Percentiles rank a stretch among this genome's conserved stretches.
Conservation (phyloP, 2,888 invertebrate genomes). For the Philereme transversata region DNA sequence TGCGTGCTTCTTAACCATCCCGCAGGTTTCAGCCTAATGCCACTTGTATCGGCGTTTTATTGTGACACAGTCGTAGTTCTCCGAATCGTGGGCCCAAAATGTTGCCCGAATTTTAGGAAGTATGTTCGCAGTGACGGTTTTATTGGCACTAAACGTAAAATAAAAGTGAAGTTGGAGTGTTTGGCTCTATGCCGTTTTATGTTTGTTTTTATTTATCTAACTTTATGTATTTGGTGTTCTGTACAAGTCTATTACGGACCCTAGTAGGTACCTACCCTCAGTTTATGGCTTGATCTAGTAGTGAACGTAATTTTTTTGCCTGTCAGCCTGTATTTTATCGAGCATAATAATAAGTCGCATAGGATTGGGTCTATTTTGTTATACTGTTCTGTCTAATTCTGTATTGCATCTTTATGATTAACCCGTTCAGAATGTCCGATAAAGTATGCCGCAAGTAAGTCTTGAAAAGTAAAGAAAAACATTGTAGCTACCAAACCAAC, state of each 20-base stretch:
- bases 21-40: constrained; percentile 69
- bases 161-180: constrained; percentile 73
- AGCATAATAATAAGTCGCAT: too few relatives aligned
- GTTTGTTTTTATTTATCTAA: constrained; percentile 49
- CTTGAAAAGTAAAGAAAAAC: background rate
- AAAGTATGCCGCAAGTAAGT: too few relatives aligned
- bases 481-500: constrained; percentile 18
- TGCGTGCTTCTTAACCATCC: constrained; percentile 77
- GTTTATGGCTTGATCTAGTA: constrained; percentile 25
- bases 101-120: constrained; percentile 62
- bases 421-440: too few relatives aligned
- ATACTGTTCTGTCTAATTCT: too few relatives aligned
- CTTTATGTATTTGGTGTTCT: constrained; percentile 23
- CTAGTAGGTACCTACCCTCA: constrained; percentile 6
- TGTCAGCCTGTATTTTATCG: background rate
- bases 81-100: constrained; percentile 63
- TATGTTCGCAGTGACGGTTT: constrained; percentile 74
- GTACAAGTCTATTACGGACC: constrained; percentile 38
- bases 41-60: constrained; percentile 80
- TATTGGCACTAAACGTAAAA: constrained; percentile 72
- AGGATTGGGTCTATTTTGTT: too few relatives aligned
- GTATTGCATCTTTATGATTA: too few relatives aligned
- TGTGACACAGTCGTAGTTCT: constrained; percentile 74
- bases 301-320: background rate
- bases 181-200: constrained; percentile 65